Evolutionary conservation across 1,140 invertebrate species (phyloP).

Genomic region (Whitmania pigra): DNA sequence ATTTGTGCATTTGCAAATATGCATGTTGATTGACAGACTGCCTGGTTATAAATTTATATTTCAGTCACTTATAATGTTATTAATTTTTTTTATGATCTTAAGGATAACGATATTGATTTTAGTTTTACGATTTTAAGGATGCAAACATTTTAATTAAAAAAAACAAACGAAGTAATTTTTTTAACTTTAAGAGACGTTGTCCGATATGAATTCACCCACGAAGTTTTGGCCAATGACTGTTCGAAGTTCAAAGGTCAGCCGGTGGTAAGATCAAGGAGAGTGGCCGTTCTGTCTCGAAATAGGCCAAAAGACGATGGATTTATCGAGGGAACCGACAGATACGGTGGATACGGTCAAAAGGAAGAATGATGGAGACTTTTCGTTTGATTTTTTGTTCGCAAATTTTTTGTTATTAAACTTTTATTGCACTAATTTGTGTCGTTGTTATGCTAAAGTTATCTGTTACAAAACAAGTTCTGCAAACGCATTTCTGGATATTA

Average conservation of each 20-base stretch:
- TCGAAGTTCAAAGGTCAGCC: slow-evolving; percentile 58
- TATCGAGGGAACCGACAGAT: background rate
- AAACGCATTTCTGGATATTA: too few relatives aligned
- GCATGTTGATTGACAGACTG: too few relatives aligned
- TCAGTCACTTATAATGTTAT: too few relatives aligned
- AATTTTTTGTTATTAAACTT: background rate
- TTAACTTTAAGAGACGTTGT: slow-evolving; percentile 52
- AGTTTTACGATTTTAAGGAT: too few relatives aligned
- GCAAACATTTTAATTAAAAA: too few relatives aligned
- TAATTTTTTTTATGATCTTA: too few relatives aligned
- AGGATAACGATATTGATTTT: too few relatives aligned
- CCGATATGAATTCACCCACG: slow-evolving; percentile 82
- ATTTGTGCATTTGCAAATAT: too few relatives aligned
- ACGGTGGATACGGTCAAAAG: background rate
- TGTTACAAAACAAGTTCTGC: too few relatives aligned
- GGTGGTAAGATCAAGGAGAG: slow-evolving; percentile 57
- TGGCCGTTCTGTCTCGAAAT: slow-evolving; percentile 83
- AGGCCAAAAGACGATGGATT: slow-evolving; percentile 46
- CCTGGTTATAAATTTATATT: too few relatives aligned
- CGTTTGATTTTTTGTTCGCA: background rate
- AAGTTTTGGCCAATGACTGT: slow-evolving; percentile 63
- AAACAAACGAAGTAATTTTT: too few relatives aligned
- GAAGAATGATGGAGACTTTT: background rate
- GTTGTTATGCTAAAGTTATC: too few relatives aligned
- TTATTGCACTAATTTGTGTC: background rate